Conservation (phyloP, 2,888 invertebrate species). For the Napeogenes inachia region DNA sequence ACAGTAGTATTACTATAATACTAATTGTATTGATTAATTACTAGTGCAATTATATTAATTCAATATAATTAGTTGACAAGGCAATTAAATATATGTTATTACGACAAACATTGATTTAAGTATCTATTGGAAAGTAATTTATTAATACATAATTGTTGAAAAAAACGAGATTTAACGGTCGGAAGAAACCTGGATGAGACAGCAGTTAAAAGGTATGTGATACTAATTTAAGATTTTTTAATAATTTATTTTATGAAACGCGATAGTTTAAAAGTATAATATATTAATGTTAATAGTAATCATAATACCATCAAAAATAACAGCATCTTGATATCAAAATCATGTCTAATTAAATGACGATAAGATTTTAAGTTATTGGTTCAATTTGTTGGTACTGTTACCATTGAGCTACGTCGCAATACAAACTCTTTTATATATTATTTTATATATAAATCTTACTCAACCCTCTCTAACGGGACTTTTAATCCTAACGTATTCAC, state of each 20-base stretch:
- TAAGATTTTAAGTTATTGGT: no score
- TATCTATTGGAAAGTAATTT: background rate
- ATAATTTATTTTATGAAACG: no score
- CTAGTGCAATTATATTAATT: background rate
- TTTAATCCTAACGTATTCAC: conserved; percentile 66
- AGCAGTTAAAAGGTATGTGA: no score
- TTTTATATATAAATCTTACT: conserved; percentile 41
- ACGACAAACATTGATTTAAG: background rate
- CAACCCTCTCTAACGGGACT: conserved; percentile 58
- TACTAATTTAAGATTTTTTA: no score
- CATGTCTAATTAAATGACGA: no score
- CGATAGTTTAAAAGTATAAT: no score
- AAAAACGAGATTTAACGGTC: no score
- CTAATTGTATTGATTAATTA: background rate
- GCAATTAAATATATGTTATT: background rate
- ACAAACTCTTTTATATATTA: conserved; percentile 10
- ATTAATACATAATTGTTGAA: background rate
- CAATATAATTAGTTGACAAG: conserved; percentile 5
- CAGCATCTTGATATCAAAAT: no score
- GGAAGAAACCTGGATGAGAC: no score
- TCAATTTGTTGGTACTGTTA: no score
- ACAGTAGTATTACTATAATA: background rate
- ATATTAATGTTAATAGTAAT: no score
- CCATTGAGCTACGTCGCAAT: background rate
- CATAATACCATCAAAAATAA: no score